Evolutionary conservation across 2,888 invertebrate genomes (phyloP).

Genomic region (Timandra comae): DNA sequence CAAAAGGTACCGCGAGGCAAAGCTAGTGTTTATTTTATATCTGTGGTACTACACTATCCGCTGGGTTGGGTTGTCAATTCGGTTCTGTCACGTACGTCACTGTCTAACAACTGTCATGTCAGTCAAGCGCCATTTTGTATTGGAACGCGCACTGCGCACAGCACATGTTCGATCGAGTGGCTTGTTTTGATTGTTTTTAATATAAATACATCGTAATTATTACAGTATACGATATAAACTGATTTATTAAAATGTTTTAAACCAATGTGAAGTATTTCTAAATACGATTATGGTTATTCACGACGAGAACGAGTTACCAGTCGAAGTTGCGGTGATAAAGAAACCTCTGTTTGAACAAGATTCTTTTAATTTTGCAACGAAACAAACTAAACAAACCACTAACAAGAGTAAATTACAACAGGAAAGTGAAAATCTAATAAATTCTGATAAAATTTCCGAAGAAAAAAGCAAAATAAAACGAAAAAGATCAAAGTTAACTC

Average conservation of each 20-base stretch:
- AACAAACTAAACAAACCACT: slow-evolving; percentile 33
- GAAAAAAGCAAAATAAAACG: slow-evolving; percentile 4
- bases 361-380: slow-evolving; percentile 22
- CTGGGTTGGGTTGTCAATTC: too few species aligned
- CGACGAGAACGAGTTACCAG: slow-evolving; percentile 28
- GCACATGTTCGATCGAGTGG: not conserved
- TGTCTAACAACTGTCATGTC: not conserved
- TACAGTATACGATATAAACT: too few species aligned
- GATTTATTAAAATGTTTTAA: too few species aligned
- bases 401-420: slow-evolving; percentile 1
- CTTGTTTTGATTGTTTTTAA: too few species aligned
- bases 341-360: slow-evolving; percentile 28
- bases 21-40: too few species aligned
- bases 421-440: not conserved
- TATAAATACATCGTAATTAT: not conserved
- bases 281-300: slow-evolving; percentile 40
- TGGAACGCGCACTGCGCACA: not conserved
- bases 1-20: too few species aligned
- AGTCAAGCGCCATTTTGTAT: slow-evolving; percentile 1
- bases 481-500: slow-evolving; percentile 14
- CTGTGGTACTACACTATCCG: too few species aligned
- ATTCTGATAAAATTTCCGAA: not conserved
- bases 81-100: not conserved
- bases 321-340: slow-evolving; percentile 27
- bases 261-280: not conserved